Conservation (phyloP, 2,888 invertebrate species). For the Tetranychus piercei region DNA sequence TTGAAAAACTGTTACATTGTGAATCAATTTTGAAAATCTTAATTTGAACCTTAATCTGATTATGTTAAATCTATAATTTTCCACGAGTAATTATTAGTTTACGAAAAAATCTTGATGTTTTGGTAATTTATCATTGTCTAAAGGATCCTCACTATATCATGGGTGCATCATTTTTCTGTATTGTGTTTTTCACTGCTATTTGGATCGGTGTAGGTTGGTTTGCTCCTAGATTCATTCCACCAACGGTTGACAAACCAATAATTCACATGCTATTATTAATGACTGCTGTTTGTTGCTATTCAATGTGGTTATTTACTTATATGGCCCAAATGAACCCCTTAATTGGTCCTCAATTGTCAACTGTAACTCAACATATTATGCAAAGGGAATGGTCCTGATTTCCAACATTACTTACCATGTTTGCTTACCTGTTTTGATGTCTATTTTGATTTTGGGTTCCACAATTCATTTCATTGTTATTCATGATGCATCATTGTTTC, state of each 20-base stretch:
- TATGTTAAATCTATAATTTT: too few relatives aligned
- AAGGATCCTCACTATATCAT: background rate
- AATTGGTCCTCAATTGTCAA: slow-evolving; percentile 4
- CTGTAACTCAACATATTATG: slow-evolving; percentile 8
- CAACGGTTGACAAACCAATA: slow-evolving; percentile 2
- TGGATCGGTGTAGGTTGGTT: background rate
- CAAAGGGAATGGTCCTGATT: slow-evolving; percentile 2
- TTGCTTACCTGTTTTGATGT: too few relatives aligned
- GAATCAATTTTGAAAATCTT: too few relatives aligned
- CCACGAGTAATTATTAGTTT: too few relatives aligned
- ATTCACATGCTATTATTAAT: slow-evolving; percentile 2
- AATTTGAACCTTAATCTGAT: too few relatives aligned
- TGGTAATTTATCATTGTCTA: background rate
- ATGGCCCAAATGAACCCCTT: slow-evolving; percentile 12
- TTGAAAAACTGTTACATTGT: too few relatives aligned
- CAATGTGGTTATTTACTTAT: slow-evolving; percentile 12
- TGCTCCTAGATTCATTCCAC: background rate
- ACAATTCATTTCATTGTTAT: too few relatives aligned
- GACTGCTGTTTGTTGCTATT: slow-evolving; percentile 10
- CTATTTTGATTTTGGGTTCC: too few relatives aligned
- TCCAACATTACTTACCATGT: too few relatives aligned
- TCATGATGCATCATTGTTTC: too few relatives aligned
- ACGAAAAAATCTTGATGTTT: too few relatives aligned
- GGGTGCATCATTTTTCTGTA: slow-evolving; percentile 3
- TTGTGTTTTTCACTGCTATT: slow-evolving; percentile 2